These are phyloP conservation scores for Lophotriccus pileatus DNA, from an alignment of 2,797 vertebrate species.

Conservation along the genomic window DNA sequence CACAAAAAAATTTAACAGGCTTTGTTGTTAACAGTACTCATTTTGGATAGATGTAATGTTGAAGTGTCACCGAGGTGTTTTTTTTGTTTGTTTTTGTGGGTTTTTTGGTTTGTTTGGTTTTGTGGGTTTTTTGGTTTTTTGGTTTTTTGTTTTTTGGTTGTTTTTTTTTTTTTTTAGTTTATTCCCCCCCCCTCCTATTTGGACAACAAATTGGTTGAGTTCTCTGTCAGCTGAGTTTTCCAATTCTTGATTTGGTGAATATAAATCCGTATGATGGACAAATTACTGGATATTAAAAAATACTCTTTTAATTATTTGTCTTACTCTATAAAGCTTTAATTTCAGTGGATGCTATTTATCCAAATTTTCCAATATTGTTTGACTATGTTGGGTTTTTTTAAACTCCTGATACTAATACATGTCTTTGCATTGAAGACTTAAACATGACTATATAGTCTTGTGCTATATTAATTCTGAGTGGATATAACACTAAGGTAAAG, in stretches of 20 bases:
- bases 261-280: neutral
- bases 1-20: fast-evolving
- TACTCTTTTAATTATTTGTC: neutral
- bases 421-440: neutral
- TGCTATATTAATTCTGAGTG: neutral
- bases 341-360: neutral
- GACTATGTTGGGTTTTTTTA: neutral
- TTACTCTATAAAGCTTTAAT: neutral
- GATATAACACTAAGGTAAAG: neutral
- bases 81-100: neutral
- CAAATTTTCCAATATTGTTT: neutral
- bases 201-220: neutral
- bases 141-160: too few relatives aligned
- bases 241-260: neutral
- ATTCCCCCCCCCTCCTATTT: neutral
- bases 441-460: neutral
- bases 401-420: neutral
- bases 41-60: neutral
- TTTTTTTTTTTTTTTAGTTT: neutral
- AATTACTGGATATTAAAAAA: neutral
- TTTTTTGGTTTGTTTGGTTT: too few relatives aligned
- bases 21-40: neutral
- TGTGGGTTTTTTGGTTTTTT: too few relatives aligned
- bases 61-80: neutral
- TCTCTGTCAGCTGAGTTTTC: neutral